phyloP scores from a whole-genome alignment of 2,113 vertebrate species.

The Phylloscopus whistleri region DNA sequence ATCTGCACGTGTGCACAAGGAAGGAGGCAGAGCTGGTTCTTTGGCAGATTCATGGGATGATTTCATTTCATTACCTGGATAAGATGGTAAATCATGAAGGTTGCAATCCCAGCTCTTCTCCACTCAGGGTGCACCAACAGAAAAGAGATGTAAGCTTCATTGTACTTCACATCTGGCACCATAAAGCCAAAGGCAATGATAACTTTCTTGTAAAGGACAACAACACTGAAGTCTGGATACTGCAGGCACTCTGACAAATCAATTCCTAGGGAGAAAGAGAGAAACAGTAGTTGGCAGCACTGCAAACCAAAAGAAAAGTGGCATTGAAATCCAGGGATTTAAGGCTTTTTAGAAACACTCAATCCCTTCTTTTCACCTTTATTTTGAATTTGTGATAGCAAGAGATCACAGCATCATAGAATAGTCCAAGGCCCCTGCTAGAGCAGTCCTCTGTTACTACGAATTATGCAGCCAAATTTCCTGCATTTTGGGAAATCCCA shows the following conservation, averaged over 20 bases:
- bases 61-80: conserved; percentile 84
- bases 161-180: conserved; percentile 98
- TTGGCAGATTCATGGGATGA: neutral
- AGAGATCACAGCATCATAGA: neutral
- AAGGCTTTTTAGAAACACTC: neutral
- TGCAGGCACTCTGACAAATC: conserved; percentile 96
- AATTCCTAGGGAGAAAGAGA: conserved; percentile 76
- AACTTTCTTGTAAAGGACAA: conserved; percentile 95
- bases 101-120: conserved; percentile 93
- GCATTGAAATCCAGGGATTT: neutral
- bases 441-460: neutral
- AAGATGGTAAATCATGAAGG: conserved; percentile 99
- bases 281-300: neutral
- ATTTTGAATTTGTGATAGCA: neutral
- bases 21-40: neutral
- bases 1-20: neutral
- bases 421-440: neutral
- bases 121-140: conserved; percentile 96
- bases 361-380: neutral
- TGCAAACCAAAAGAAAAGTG: neutral
- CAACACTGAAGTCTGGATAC: conserved; percentile 98
- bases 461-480: neutral
- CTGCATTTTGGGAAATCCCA: neutral
- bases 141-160: conserved; percentile 98
- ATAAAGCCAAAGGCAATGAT: conserved; percentile 96